Evolutionary conservation across 2,113 vertebrate species (phyloP).

Genomic region (Acrocephalus arundinaceus): DNA sequence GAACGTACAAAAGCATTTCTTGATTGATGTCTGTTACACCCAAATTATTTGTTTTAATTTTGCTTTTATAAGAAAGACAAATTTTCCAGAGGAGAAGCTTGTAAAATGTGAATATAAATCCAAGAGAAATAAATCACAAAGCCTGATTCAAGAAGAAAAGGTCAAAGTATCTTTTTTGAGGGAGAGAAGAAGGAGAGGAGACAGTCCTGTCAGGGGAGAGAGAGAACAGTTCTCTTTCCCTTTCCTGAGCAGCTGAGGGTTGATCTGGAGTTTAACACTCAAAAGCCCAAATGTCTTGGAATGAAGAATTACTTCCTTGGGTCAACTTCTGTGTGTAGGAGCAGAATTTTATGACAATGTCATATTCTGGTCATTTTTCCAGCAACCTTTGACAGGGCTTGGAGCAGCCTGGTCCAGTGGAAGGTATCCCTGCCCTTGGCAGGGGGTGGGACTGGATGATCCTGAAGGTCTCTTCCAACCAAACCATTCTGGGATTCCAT

Average conservation of each 20-base stretch:
- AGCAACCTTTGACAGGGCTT: not conserved
- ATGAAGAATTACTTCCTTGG: not conserved
- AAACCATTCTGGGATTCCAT: not conserved
- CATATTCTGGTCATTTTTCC: not conserved
- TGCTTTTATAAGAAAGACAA: not conserved
- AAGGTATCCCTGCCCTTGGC: not conserved
- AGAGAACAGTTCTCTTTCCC: not conserved
- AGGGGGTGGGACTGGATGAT: not conserved
- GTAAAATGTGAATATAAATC: not conserved
- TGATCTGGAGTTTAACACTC: not conserved
- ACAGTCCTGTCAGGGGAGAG: not conserved
- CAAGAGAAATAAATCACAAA: not conserved
- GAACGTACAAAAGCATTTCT: not conserved
- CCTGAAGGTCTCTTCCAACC: not conserved
- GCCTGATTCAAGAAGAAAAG: not conserved
- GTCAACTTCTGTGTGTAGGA: not conserved
- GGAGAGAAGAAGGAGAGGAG: not conserved
- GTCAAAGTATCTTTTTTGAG: not conserved
- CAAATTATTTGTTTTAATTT: not conserved
- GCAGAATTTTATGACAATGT: rapidly evolving
- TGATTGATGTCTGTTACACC: not conserved
- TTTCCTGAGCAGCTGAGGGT: not conserved
- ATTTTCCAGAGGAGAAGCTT: not conserved
- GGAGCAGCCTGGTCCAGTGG: not conserved
- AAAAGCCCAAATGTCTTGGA: not conserved